phyloP scores from a whole-genome alignment of 1,140 invertebrate species.

The Musca domestica region DNA sequence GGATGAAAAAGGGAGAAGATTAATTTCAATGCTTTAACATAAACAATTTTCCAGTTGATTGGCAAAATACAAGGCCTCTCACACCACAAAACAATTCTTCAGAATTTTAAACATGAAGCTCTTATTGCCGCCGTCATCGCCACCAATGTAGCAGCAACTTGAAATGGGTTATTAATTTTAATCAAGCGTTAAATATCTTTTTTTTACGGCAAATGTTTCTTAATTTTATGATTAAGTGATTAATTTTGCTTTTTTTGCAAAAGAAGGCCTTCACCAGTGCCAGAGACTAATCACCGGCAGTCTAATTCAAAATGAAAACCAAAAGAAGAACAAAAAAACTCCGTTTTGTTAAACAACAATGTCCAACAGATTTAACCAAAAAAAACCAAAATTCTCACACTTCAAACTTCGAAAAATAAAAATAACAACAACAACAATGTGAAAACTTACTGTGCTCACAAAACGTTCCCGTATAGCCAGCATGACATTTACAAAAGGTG shows the following conservation, averaged over 20 bases:
- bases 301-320: no score
- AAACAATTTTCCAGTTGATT: slow-evolving; percentile 10
- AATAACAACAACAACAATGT: neutral
- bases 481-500: slow-evolving; percentile 71
- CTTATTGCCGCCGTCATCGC: neutral
- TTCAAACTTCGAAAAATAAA: neutral
- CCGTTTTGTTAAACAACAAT: neutral
- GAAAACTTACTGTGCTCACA: slow-evolving; percentile 68
- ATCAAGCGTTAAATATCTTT: neutral
- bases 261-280: no score
- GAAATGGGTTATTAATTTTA: neutral
- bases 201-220: neutral
- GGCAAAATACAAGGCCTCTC: no score
- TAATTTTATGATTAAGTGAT: slow-evolving; percentile 14
- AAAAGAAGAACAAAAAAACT: no score
- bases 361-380: neutral
- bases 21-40: slow-evolving; percentile 2
- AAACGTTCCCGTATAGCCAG: slow-evolving; percentile 74
- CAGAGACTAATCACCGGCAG: neutral
- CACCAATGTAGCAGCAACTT: no score
- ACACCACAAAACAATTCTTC: neutral
- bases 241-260: neutral
- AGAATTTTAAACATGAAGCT: slow-evolving; percentile 12
- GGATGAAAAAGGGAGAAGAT: no score
- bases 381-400: neutral